These are phyloP conservation scores for Hofmannophila pseudospretella DNA, from an alignment of 2,888 invertebrate species.

Conservation along the genomic window DNA sequence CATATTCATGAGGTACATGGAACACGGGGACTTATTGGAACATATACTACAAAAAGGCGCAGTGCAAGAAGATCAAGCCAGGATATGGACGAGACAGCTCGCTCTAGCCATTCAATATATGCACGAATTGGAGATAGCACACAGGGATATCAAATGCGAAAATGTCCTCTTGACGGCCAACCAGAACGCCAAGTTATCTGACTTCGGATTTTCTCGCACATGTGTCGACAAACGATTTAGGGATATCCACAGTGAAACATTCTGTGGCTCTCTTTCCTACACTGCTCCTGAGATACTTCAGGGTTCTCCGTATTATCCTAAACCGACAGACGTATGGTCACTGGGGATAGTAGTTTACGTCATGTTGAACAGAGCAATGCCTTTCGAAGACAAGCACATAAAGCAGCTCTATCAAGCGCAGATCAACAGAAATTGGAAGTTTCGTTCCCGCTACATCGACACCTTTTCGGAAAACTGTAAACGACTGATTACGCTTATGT, in stretches of 20 bases:
- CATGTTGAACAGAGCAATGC: constrained; percentile 90
- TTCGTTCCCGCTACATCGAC: constrained; percentile 80
- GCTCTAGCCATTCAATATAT: constrained; percentile 84
- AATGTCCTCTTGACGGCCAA: constrained; percentile 86
- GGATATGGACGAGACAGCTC: constrained; percentile 85
- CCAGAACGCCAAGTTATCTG: constrained; percentile 87
- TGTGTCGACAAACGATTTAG: constrained; percentile 58
- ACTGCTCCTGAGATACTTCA: constrained; percentile 92
- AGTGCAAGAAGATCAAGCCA: constrained; percentile 81
- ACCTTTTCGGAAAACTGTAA: constrained; percentile 79
- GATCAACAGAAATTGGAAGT: constrained; percentile 81
- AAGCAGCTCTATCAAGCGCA: constrained; percentile 81
- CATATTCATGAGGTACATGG: constrained; percentile 85
- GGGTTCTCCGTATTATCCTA: constrained; percentile 84
- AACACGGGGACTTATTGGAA: constrained; percentile 87
- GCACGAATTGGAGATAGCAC: constrained; percentile 85
- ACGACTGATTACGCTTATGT: constrained; percentile 76
- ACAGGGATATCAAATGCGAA: constrained; percentile 90
- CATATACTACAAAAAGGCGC: constrained; percentile 82
- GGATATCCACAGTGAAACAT: constrained; percentile 84
- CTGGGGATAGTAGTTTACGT: constrained; percentile 88
- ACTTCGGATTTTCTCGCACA: constrained; percentile 86
- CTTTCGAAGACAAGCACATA: constrained; percentile 88
- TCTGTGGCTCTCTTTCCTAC: constrained; percentile 91
- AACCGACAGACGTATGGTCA: constrained; percentile 88